phyloP scores from a whole-genome alignment of 2,888 invertebrate species.

The Drosophila prostipennis region DNA sequence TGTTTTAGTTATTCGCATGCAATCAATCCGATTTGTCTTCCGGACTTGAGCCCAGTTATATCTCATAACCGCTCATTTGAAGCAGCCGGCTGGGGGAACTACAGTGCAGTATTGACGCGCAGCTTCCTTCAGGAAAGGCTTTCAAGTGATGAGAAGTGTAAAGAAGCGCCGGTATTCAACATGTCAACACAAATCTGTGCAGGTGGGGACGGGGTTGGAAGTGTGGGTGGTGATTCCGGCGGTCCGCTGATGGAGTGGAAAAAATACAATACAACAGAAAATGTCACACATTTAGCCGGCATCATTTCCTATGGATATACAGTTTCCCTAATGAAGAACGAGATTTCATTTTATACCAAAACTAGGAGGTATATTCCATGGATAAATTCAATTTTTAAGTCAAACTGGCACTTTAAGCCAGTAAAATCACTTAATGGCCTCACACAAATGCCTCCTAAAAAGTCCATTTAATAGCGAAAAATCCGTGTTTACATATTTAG shows the following conservation, averaged over 20 bases:
- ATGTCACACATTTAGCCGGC: neutral
- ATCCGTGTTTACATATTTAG: too few relatives aligned
- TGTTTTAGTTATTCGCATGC: neutral
- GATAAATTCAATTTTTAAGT: neutral
- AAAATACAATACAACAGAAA: too few relatives aligned
- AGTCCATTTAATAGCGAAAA: too few relatives aligned
- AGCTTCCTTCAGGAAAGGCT: neutral
- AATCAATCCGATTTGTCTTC: conserved; percentile 7
- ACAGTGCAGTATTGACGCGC: neutral
- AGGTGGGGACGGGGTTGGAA: neutral
- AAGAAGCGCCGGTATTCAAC: too few relatives aligned
- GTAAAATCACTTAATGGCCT: too few relatives aligned
- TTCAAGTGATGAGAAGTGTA: neutral
- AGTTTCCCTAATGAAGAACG: fast-evolving
- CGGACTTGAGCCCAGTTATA: too few relatives aligned
- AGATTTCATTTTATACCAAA: neutral
- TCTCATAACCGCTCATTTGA: neutral
- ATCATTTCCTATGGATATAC: neutral
- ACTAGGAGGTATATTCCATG: neutral
- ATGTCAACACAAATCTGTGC: conserved; percentile 9
- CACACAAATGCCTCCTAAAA: too few relatives aligned
- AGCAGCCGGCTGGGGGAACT: neutral
- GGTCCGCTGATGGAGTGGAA: conserved; percentile 16
- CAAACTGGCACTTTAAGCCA: too few relatives aligned
- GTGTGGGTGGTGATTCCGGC: conserved; percentile 11